Conservation (phyloP, 2,888 invertebrate genomes). For the Ennomos fuscantarius region DNA sequence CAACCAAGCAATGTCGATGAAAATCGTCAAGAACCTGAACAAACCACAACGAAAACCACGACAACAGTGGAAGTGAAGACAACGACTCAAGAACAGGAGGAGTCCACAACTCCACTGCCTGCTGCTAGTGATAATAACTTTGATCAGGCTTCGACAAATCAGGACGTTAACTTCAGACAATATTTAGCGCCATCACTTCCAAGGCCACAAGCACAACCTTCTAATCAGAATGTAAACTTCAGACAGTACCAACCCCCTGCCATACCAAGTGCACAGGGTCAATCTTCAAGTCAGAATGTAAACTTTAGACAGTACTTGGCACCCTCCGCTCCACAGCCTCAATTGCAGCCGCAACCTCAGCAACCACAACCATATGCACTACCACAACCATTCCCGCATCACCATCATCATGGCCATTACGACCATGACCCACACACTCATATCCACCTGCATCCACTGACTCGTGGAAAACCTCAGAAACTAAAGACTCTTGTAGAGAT, state of each 20-base stretch:
- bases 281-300: constrained; percentile 35
- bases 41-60: constrained; percentile 55
- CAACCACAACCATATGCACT: constrained; percentile 29
- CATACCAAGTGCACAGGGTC: constrained; percentile 23
- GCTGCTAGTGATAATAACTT: constrained; percentile 68
- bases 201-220: constrained; percentile 49
- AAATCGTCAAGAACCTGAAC: constrained; percentile 54
- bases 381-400: constrained; percentile 31
- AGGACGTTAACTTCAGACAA: constrained; percentile 39
- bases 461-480: constrained; percentile 57
- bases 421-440: constrained; percentile 35
- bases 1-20: constrained; percentile 57
- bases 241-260: constrained; percentile 59
- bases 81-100: constrained; percentile 57
- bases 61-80: constrained; percentile 53
- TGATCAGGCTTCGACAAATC: constrained; percentile 64
- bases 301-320: constrained; percentile 31
- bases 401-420: constrained; percentile 28
- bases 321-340: constrained; percentile 32
- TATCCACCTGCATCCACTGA: constrained; percentile 39
- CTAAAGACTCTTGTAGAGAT: constrained; percentile 73
- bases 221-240: constrained; percentile 67
- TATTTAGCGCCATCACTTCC: constrained; percentile 28
- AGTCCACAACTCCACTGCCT: constrained; percentile 63
- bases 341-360: constrained; percentile 34